A percentile compares a stretch with the other conserved stretches of the same genome.
Conservation (phyloP, 2,113 vertebrate species). For the Brachypteracias leptosomus region DNA sequence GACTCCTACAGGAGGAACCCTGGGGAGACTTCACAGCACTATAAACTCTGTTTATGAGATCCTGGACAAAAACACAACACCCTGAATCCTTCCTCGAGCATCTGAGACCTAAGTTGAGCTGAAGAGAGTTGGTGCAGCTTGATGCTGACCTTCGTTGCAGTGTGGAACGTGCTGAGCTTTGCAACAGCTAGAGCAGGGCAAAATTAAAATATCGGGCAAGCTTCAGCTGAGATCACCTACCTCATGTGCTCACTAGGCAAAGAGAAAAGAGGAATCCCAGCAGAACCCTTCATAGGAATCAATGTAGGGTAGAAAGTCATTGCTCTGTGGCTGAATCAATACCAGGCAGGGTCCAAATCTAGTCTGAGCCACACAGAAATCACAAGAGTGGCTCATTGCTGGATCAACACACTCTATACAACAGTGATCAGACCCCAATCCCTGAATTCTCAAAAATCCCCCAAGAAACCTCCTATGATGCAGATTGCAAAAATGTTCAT, state of each 20-base stretch:
- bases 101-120: background rate
- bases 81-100: background rate
- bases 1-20: background rate
- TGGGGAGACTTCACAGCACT: background rate
- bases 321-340: background rate
- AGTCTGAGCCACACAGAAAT: background rate
- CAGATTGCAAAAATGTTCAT: background rate
- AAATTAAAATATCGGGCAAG: slow-evolving; percentile 37
- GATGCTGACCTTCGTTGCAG: background rate
- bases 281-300: background rate
- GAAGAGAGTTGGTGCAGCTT: background rate
- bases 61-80: background rate
- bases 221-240: slow-evolving; percentile 3
- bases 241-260: background rate
- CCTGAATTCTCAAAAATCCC: background rate
- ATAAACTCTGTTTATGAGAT: background rate
- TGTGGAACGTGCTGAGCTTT: slow-evolving; percentile 7
- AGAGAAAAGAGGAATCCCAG: slow-evolving; percentile 9
- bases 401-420: background rate
- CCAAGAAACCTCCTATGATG: background rate
- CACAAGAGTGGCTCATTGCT: background rate
- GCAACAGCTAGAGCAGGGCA: background rate
- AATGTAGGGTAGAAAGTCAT: background rate
- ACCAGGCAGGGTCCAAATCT: background rate
- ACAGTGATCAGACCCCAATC: background rate